Base-by-base conservation (phyloP, 53 echinoderm and acorn worm species). In the Antedon mediterranea region DNA sequence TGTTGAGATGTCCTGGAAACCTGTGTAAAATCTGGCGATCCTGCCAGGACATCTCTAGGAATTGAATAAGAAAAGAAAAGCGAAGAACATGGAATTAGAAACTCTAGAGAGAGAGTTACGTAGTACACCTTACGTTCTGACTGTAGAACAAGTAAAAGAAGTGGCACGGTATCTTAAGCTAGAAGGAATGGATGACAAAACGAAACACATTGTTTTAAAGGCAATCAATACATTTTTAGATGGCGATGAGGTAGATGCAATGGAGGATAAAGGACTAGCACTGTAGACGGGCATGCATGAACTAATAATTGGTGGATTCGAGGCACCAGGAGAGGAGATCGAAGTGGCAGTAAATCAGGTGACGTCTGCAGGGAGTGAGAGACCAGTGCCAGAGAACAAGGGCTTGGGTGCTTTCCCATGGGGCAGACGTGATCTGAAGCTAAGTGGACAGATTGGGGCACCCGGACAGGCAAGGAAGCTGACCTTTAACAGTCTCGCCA, bases 21-120 rank as follows among this genome's bases (percentile, higher is more conserved):
- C n/a, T n/a, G n/a, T n/a, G n/a, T n/a, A n/a, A n/a, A n/a, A n/a
- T 76, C 74, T 81, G 81, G 81, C 75, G 75, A 75, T 29, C 81
- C 72, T 81, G 75, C 81, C 75, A 81, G 76, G 75, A 81, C 75
- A n/a, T 0, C 26, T 34, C 37, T 11, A 31, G 23, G 15, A 29
- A 74, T 20, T 43, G 28, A 30, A 34, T n/a, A n/a, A n/a, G n/a
- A n/a, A n/a, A n/a, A n/a, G n/a, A n/a, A n/a, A n/a, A n/a, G n/a
- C n/a, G n/a, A 29, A 32, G 30, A 41, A 71, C 34, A 26, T 72
- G 3, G 72, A n/a, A n/a, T n/a, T n/a, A n/a, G n/a, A n/a, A n/a
- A n/a, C n/a, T n/a, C n/a, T n/a, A n/a, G n/a, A 83, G 32, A 31
- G 26, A 14, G 72, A 71, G 43, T 78, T 83, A 43, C 77, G 77